Conservation (phyloP, 2,113 vertebrate genomes). For the Hyperopisus bebe region DNA sequence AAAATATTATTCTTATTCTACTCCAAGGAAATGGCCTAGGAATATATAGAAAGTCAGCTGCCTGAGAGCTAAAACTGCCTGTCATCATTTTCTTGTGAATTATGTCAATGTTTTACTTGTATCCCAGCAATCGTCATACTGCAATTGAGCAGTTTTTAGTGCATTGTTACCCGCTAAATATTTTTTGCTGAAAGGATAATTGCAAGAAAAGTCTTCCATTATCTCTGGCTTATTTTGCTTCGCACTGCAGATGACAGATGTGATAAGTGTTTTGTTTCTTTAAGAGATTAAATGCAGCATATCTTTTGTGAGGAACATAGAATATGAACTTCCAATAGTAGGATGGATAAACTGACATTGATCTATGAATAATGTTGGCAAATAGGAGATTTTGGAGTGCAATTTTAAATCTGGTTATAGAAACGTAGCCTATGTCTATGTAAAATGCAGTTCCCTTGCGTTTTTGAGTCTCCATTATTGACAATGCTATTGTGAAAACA, state of each 20-base stretch:
- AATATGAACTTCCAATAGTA: not conserved
- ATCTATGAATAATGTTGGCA: not conserved
- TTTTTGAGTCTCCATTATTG: not conserved
- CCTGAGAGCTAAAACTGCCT: not conserved
- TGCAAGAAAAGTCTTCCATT: conserved; percentile 1
- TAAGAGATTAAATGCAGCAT: not conserved
- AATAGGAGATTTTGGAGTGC: not conserved
- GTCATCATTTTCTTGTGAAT: not conserved
- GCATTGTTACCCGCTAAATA: not conserved
- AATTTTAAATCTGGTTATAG: not conserved
- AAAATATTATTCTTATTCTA: conserved; percentile 46
- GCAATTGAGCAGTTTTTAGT: not conserved
- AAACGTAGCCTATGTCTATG: not conserved
- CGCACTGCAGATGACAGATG: not conserved
- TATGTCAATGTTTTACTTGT: not conserved
- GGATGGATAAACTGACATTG: not conserved
- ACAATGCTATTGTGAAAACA: not conserved
- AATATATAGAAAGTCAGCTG: conserved; percentile 21
- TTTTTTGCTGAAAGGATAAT: not conserved
- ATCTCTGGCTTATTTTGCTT: not conserved
- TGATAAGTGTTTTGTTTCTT: not conserved
- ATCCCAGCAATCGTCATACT: not conserved
- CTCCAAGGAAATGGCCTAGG: conserved; percentile 8
- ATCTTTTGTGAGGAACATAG: not conserved
- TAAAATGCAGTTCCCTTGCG: not conserved